These are phyloP conservation scores for Podilymbus podiceps DNA, from an alignment of 2,113 vertebrate genomes.

Conservation along the genomic window DNA sequence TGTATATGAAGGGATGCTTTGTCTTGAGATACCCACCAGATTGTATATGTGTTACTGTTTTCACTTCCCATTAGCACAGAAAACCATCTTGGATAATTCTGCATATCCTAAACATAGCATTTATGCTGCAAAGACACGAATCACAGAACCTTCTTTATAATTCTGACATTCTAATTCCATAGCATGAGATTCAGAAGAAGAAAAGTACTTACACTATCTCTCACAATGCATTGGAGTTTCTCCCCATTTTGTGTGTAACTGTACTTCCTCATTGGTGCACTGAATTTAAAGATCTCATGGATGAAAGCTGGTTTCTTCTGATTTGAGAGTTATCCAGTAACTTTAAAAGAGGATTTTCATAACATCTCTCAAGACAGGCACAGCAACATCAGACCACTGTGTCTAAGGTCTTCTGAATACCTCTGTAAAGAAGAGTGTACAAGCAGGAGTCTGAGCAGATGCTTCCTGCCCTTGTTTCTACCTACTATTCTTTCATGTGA, in stretches of 20 bases:
- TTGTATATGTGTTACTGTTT: conserved; percentile 75
- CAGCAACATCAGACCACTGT: too few relatives aligned
- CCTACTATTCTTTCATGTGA: background rate
- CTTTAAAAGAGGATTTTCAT: too few relatives aligned
- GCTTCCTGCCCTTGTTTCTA: too few relatives aligned
- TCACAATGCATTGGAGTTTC: background rate
- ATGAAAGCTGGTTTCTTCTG: background rate
- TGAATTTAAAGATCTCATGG: background rate
- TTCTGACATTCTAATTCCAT: background rate
- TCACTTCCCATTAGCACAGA: background rate
- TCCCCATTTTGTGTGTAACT: background rate
- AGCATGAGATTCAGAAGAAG: background rate
- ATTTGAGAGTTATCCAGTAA: too few relatives aligned
- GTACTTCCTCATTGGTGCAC: background rate
- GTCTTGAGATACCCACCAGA: conserved; percentile 66
- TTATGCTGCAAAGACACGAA: background rate
- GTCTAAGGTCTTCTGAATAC: too few relatives aligned
- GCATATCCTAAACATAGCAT: background rate
- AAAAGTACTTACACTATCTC: background rate
- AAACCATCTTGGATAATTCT: background rate
- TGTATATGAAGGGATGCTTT: conserved; percentile 76
- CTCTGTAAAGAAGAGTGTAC: too few relatives aligned
- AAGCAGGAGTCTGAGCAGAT: too few relatives aligned
- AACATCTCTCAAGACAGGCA: too few relatives aligned
- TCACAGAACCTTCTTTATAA: background rate